Base-by-base conservation (phyloP, 2,888 invertebrate genomes). In the Muschampia plurimacula region DNA sequence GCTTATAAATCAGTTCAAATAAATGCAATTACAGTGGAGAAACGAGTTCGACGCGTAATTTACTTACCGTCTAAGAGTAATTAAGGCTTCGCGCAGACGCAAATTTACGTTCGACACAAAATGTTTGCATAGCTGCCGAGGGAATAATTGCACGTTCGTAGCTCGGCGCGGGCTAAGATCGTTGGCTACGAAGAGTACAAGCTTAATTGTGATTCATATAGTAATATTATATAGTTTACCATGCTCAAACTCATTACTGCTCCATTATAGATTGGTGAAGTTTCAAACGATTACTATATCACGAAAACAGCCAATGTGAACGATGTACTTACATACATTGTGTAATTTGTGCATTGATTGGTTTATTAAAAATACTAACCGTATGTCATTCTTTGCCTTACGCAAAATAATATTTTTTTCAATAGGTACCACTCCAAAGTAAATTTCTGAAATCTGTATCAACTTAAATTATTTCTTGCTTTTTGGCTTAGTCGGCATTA, bases 91-190 rank as follows among this genome's bases (percentile, higher is more conserved):
- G 77, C 75, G 73, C 76, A 75, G 75, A 76, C 76, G 75, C 76
- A 79, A 85, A 85, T 84, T 85, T 84, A 83, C 82, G 78, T 83
- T 82, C 78, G 77, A 79, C 81, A 78, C 75, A 80, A 79, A 84
- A 82, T 80, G 80, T 79, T 85, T 81, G 82, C 81, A 76, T 77
- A 78, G 78, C 80, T 78, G 82, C 78, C 80, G 74, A 79, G 80
- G 68, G 78, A 77, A 80, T 84, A 85, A 82, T 86, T 84, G 81
- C 79, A 75, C 66, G 78, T 55, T 64, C 12, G 59, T 36, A n/a
- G 44, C 57, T 32, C 32, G 32, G 44, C 15, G 32, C 52, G 65
- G 6, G 44, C 66, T 71, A 59, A 71, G 46, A 44, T 32, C 28
- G 28, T 59, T 66, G 71, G 71, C 60, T 60, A 60, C 59, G 22